Percentiles rank a stretch among this genome's conserved stretches.
Conservation (phyloP, 2,113 vertebrate genomes). For the Phaetusa simplex region DNA sequence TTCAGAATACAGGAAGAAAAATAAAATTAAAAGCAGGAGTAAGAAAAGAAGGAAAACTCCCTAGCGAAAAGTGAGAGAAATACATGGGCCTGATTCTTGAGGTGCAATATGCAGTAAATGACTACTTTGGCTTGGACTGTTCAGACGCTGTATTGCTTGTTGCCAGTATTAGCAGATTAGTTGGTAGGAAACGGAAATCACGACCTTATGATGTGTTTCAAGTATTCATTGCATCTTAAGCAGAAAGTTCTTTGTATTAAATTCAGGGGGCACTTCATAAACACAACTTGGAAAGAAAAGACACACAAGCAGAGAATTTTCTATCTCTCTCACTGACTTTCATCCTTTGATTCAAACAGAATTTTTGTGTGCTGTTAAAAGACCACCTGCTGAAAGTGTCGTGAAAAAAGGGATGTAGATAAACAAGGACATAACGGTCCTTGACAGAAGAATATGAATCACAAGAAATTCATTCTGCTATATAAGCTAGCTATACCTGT, state of each 20-base stretch:
- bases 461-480: not conserved
- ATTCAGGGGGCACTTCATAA: not conserved
- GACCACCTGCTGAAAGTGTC: not conserved
- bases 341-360: constrained; percentile 25
- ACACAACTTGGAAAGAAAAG: not conserved
- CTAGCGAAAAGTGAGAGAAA: not conserved
- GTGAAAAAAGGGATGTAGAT: not conserved
- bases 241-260: not conserved
- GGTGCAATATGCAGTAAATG: not conserved
- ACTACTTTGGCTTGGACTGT: not conserved
- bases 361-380: constrained; percentile 25
- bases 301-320: not conserved
- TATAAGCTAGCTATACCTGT: not conserved
- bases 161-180: not conserved
- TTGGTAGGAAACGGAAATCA: not conserved
- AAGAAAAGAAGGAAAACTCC: not conserved
- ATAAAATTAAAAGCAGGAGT: not conserved
- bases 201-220: not conserved
- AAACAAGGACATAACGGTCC: not conserved
- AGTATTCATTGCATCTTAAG: not conserved
- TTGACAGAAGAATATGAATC: not conserved
- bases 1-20: not conserved
- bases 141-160: not conserved
- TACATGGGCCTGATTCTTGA: not conserved
- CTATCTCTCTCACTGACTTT: not conserved